These are phyloP conservation scores for Drosophila sordidula DNA, from an alignment of 2,888 invertebrate species.

Conservation along the genomic window DNA sequence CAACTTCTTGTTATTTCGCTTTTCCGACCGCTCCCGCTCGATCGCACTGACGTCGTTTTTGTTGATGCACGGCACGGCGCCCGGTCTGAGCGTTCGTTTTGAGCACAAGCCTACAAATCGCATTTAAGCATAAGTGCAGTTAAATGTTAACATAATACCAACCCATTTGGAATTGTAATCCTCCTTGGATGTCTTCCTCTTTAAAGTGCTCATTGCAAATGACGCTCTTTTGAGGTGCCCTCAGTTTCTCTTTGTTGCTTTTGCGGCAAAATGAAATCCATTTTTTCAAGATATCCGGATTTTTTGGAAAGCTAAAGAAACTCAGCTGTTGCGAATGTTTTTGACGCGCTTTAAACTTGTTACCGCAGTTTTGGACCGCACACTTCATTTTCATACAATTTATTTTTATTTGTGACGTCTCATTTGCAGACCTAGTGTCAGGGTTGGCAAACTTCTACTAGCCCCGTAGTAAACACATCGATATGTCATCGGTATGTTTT, in stretches of 20 bases:
- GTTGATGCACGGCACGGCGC: slow-evolving; percentile 67
- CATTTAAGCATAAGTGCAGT: not conserved
- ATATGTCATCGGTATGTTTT: slow-evolving; percentile 8
- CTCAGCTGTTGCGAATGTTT: slow-evolving; percentile 49
- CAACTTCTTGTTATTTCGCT: slow-evolving; percentile 51
- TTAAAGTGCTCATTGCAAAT: slow-evolving; percentile 65
- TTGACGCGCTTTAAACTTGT: slow-evolving; percentile 48
- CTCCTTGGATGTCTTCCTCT: slow-evolving; percentile 65
- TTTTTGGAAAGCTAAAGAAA: slow-evolving; percentile 64
- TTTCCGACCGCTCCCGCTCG: slow-evolving; percentile 50
- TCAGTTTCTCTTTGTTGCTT: slow-evolving; percentile 38
- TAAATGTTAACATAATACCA: slow-evolving; percentile 7
- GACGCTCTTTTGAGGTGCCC: slow-evolving; percentile 38
- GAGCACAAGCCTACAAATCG: slow-evolving; percentile 52
- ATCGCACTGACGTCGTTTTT: slow-evolving; percentile 38
- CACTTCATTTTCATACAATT: slow-evolving; percentile 60
- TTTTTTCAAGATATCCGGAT: slow-evolving; percentile 32
- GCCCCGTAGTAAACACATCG: slow-evolving; percentile 9
- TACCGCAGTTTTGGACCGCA: slow-evolving; percentile 56
- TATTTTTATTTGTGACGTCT: slow-evolving; percentile 51
- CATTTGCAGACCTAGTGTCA: slow-evolving; percentile 10
- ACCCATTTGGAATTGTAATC: slow-evolving; percentile 65
- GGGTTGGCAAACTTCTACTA: slow-evolving; percentile 17
- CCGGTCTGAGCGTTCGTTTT: slow-evolving; percentile 54
- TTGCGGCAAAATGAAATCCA: slow-evolving; percentile 60